Conservation (phyloP, 2,113 vertebrate genomes). For the Nematolebias whitei region DNA sequence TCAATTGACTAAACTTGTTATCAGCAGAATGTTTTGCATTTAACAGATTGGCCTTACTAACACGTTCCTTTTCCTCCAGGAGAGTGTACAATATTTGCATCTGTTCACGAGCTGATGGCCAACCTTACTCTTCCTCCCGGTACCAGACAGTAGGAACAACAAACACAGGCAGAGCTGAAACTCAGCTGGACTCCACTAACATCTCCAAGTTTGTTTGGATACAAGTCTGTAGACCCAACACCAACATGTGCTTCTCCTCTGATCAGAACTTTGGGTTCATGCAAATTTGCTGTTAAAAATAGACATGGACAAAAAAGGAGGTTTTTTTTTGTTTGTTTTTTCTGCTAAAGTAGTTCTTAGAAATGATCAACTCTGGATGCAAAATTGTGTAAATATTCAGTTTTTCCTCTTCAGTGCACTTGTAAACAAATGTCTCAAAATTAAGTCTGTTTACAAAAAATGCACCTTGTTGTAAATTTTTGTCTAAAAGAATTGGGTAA, state of each 20-base stretch:
- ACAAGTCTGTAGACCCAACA: conserved; percentile 43
- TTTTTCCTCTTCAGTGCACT: conserved; percentile 89
- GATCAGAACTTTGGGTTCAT: conserved; percentile 54
- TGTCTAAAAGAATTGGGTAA: conserved; percentile 66
- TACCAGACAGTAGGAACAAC: conserved; percentile 85
- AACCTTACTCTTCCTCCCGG: conserved; percentile 92
- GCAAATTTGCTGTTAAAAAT: conserved; percentile 55
- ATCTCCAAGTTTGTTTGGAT: neutral
- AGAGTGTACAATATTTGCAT: conserved; percentile 99
- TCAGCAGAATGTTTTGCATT: too few relatives aligned
- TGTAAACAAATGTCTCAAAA: conserved; percentile 86
- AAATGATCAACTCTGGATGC: conserved; percentile 35
- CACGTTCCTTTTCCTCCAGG: conserved; percentile 80
- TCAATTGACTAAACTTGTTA: too few relatives aligned
- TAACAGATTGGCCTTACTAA: neutral
- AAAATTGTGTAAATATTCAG: conserved; percentile 71
- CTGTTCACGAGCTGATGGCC: conserved; percentile 98
- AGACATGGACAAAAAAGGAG: conserved; percentile 33
- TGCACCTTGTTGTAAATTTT: conserved; percentile 94
- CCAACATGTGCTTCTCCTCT: conserved; percentile 75
- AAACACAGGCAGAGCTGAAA: conserved; percentile 62
- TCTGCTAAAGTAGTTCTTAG: conserved; percentile 27
- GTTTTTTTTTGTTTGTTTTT: conserved; percentile 41
- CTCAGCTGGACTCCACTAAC: conserved; percentile 5
- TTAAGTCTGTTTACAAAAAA: conserved; percentile 90